phyloP scores from a whole-genome alignment of 2,113 vertebrate genomes.

The Halcyon senegalensis region DNA sequence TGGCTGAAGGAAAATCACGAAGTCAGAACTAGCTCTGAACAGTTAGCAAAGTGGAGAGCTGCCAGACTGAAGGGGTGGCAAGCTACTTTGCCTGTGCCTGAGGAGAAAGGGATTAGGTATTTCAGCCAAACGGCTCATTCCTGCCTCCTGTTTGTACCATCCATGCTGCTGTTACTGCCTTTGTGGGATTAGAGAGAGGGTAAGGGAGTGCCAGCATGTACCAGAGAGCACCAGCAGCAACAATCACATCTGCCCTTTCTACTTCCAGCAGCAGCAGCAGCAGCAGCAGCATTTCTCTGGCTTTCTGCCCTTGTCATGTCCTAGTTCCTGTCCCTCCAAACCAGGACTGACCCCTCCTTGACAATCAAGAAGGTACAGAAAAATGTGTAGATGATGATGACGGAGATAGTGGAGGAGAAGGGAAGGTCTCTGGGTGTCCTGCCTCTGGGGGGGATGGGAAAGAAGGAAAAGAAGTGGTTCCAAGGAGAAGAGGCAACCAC shows the following conservation, averaged over 20 bases:
- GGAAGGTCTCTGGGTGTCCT: neutral
- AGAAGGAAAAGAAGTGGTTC: neutral
- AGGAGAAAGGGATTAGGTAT: conserved; percentile 13
- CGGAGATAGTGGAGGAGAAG: neutral
- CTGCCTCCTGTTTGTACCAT: conserved; percentile 19
- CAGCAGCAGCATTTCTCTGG: neutral
- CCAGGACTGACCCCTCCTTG: neutral
- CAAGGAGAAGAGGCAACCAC: neutral
- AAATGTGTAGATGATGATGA: neutral
- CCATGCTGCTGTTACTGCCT: conserved; percentile 15
- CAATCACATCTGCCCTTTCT: neutral
- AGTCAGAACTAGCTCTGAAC: neutral
- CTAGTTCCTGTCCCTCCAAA: neutral
- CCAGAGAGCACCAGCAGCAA: neutral
- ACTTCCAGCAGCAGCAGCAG: neutral
- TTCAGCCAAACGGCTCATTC: conserved; percentile 4
- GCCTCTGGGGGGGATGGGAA: neutral
- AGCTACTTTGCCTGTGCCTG: neutral
- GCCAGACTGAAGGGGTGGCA: neutral
- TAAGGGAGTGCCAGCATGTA: neutral
- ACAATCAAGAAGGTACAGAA: neutral
- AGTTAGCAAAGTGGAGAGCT: neutral
- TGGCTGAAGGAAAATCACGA: neutral
- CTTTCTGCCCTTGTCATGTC: neutral
- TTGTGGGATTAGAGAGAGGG: conserved; percentile 6